Conservation (phyloP, 1,140 invertebrate genomes). For the Oppia nitens region DNA sequence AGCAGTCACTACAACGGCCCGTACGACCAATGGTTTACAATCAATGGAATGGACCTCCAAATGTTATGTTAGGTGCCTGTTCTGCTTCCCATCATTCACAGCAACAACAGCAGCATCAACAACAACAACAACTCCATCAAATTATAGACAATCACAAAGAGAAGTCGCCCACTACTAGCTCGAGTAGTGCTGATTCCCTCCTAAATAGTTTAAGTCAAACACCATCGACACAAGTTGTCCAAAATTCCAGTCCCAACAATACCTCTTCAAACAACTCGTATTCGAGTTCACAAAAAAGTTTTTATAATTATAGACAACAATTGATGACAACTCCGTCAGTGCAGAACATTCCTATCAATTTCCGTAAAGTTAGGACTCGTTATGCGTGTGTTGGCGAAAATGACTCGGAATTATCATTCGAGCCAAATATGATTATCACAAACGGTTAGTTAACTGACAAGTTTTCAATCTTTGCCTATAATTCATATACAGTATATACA, state of each 20-base stretch:
- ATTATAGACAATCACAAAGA: background rate
- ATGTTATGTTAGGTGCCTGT: too few species aligned
- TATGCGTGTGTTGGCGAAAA: slow-evolving; percentile 91
- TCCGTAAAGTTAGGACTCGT: slow-evolving; percentile 59
- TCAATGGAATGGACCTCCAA: too few species aligned
- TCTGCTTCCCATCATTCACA: background rate
- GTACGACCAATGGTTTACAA: too few species aligned
- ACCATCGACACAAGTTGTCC: background rate
- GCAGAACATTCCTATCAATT: slow-evolving; percentile 14
- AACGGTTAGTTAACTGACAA: slow-evolving; percentile 51
- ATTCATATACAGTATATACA: background rate
- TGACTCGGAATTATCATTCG: slow-evolving; percentile 89
- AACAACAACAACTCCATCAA: background rate
- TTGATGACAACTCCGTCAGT: background rate
- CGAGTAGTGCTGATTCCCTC: background rate
- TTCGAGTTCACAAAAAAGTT: too few species aligned
- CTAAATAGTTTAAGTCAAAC: background rate
- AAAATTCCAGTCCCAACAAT: background rate
- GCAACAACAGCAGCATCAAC: background rate
- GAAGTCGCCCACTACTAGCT: background rate
- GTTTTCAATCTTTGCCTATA: background rate
- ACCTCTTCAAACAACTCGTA: too few species aligned
- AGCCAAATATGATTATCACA: slow-evolving; percentile 92
- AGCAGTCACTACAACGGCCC: too few species aligned
- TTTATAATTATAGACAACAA: too few species aligned